Evolutionary conservation across 1,140 invertebrate genomes (phyloP).

Genomic region (Danaus melanippus): DNA sequence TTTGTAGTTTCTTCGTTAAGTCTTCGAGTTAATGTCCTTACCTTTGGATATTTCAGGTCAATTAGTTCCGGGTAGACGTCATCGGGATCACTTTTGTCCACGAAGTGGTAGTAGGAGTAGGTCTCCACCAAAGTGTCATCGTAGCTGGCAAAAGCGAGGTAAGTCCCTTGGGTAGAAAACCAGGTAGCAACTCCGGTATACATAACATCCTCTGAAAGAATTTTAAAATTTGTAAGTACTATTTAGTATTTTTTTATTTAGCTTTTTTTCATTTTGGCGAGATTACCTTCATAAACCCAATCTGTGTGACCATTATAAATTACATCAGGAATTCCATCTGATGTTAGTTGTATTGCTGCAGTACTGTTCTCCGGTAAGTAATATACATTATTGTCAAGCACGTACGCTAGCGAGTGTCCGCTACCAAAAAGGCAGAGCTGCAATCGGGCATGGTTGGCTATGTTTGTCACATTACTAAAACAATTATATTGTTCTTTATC

Average conservation of each 20-base stretch:
- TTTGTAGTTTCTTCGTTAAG: not conserved
- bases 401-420: slow-evolving; percentile 79
- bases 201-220: slow-evolving; percentile 88
- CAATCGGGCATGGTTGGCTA: slow-evolving; percentile 67
- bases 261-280: too few species aligned
- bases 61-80: slow-evolving; percentile 79
- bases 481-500: not conserved
- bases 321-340: slow-evolving; percentile 72
- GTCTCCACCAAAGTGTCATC: slow-evolving; percentile 82
- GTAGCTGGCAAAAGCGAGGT: slow-evolving; percentile 87
- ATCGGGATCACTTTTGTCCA: slow-evolving; percentile 75
- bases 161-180: slow-evolving; percentile 88
- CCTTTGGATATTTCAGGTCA: slow-evolving; percentile 91
- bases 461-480: slow-evolving; percentile 48
- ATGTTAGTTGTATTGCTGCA: slow-evolving; percentile 73
- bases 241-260: too few species aligned
- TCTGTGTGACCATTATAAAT: slow-evolving; percentile 86
- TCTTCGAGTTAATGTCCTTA: slow-evolving; percentile 31
- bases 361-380: slow-evolving; percentile 72
- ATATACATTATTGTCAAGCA: slow-evolving; percentile 86
- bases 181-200: slow-evolving; percentile 88
- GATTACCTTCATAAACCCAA: slow-evolving; percentile 82
- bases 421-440: slow-evolving; percentile 75
- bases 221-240: not conserved
- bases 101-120: slow-evolving; percentile 79